Evolutionary conservation across 2,797 vertebrate genomes (phyloP).

Genomic region (Discoglossus pictus): DNA sequence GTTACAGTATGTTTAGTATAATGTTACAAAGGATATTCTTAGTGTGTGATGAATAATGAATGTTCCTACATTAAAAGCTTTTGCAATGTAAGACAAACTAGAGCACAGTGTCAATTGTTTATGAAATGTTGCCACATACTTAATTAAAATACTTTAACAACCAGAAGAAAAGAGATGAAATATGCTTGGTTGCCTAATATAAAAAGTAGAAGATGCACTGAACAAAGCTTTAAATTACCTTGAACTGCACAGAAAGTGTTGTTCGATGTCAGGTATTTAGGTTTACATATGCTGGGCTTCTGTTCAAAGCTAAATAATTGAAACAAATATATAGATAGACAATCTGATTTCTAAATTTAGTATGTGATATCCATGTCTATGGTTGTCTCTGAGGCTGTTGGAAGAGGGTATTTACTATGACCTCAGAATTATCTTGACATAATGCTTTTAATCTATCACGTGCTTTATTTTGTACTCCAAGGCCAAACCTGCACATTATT

Average conservation of each 20-base stretch:
- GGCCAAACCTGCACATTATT: too few relatives aligned
- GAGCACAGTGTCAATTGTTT: conserved; percentile 25
- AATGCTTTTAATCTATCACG: too few relatives aligned
- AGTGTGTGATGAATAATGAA: conserved; percentile 38
- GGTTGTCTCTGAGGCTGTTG: too few relatives aligned
- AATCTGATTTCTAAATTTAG: conserved; percentile 7
- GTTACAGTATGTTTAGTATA: conserved; percentile 12
- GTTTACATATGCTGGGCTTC: too few relatives aligned
- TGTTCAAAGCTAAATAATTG: too few relatives aligned
- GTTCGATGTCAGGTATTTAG: conserved; percentile 13
- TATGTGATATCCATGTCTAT: too few relatives aligned
- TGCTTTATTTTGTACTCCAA: background rate
- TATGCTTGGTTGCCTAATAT: conserved; percentile 15
- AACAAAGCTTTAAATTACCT: conserved; percentile 34
- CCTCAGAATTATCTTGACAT: too few relatives aligned
- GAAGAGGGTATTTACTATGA: too few relatives aligned
- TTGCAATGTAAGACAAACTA: conserved; percentile 43
- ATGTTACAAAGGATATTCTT: conserved; percentile 13
- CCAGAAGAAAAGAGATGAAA: conserved; percentile 13
- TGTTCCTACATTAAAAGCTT: conserved; percentile 38
- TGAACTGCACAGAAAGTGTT: conserved; percentile 11
- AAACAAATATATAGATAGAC: too few relatives aligned
- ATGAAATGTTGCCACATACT: conserved; percentile 42
- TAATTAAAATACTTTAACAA: conserved; percentile 37
- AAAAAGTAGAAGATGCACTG: conserved; percentile 23